Evolutionary conservation across 1,140 invertebrate species (phyloP), one percentile per base, ranked within the genome.

Genomic region (Agraylea sexmaculata): DNA sequence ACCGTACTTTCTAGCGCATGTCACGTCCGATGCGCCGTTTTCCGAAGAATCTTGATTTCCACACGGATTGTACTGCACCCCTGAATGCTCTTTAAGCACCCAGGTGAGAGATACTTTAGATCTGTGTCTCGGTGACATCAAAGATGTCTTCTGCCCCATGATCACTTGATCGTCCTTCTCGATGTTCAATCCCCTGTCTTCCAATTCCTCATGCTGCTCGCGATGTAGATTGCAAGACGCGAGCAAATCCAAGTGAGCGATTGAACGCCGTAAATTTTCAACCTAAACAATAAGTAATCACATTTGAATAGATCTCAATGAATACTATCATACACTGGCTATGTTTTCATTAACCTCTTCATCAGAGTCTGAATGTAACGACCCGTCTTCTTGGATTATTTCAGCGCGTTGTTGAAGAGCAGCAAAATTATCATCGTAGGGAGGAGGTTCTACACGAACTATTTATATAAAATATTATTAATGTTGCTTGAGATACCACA

Each of bases 21-120:
- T 36, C 6, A 42, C 40, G 1, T 32, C 36, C 4, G 38, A 23
- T 13, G 31, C 35, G 10, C 21, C 30, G 18, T 19, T 42, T n/a
- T 43, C 44, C 21, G 23, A 29, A 13, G 29, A 31, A 4, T 27
- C 13, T 29, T 34, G 38, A 15, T 45, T 40, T 15, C 40, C 35
- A 29, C 46, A 43, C 22, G 52, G 13, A 29, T 50, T 57, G 36
- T 55, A 51, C 25, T 61, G 56, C 21, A 66, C 57, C 37, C 71
- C 66, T 12, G 68, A 55, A 37, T 75, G 73, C 33, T 74, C 71
- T 43, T 74, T 69, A 6, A 80, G 56, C 34, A 78, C 74, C 77
- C 77, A 79, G 11, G 77, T 78, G 27, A 80, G 57, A 27, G 76
- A 78, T 54, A 79, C 75, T 57, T 77, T 78, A 38, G 77, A 77